These are phyloP conservation scores for Pteromalus puparum DNA, from an alignment of 1,140 invertebrate genomes.

Conservation along the genomic window DNA sequence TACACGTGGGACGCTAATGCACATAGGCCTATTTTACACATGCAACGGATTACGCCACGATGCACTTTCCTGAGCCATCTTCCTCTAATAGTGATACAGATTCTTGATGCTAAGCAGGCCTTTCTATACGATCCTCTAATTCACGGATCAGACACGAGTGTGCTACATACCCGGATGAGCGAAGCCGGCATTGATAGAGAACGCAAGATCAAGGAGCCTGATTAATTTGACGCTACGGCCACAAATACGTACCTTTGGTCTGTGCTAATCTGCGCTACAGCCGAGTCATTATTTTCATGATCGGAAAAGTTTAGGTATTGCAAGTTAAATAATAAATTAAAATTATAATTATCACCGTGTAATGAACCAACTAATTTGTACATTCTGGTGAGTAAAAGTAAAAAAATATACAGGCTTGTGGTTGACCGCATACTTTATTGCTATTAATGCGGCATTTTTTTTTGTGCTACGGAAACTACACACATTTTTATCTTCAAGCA, in stretches of 20 bases:
- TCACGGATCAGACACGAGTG: neutral
- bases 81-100: constrained; percentile 59
- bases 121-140: constrained; percentile 44
- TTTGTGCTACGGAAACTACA: constrained; percentile 53
- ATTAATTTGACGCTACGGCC: constrained; percentile 11
- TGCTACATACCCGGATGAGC: constrained; percentile 26
- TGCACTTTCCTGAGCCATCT: constrained; percentile 55
- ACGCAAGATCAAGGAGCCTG: constrained; percentile 12
- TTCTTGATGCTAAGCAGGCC: constrained; percentile 44
- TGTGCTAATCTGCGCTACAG: neutral
- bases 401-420: constrained; percentile 47
- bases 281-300: neutral
- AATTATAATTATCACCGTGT: neutral
- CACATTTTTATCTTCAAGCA: constrained; percentile 35
- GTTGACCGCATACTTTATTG: constrained; percentile 54
- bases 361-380: neutral
- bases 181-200: neutral
- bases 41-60: constrained; percentile 60
- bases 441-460: constrained; percentile 53
- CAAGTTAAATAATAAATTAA: neutral
- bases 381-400: neutral
- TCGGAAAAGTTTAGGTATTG: neutral
- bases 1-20: constrained; percentile 53
- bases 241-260: neutral
- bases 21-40: constrained; percentile 57